phyloP scores from a whole-genome alignment of 2,113 vertebrate genomes.

The Bufo gargarizans region DNA sequence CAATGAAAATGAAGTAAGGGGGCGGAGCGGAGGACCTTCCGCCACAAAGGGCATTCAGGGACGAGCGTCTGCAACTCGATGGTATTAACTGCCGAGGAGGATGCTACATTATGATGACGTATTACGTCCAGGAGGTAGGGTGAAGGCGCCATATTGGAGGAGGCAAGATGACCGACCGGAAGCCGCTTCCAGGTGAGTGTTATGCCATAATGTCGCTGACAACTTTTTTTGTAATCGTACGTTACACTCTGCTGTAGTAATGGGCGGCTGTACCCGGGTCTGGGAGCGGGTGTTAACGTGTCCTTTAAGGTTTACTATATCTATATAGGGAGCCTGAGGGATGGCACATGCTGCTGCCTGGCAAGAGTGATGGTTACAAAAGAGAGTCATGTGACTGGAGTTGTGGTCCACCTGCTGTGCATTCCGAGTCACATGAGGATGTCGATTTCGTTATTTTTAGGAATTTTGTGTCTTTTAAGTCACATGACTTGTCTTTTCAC shows the following conservation, averaged over 20 bases:
- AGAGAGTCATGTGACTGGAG: no score
- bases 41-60: background rate
- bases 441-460: no score
- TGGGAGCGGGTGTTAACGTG: background rate
- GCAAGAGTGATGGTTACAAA: no score
- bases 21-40: background rate
- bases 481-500: no score
- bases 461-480: no score
- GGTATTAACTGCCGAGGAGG: background rate
- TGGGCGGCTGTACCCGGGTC: background rate
- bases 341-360: no score
- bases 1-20: conserved; percentile 46
- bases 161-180: conserved; percentile 20
- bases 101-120: background rate
- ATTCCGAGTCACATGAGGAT: no score
- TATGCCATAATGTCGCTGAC: background rate
- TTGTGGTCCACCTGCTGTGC: no score
- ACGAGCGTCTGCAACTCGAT: background rate
- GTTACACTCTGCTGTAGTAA: background rate
- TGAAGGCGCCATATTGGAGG: conserved; percentile 33
- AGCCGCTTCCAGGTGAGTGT: conserved; percentile 9
- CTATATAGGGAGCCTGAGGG: no score
- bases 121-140: background rate
- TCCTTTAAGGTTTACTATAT: background rate
- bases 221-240: background rate